These are phyloP conservation scores for Ptilonorhynchus violaceus DNA, from an alignment of 2,113 vertebrate genomes.

Conservation along the genomic window DNA sequence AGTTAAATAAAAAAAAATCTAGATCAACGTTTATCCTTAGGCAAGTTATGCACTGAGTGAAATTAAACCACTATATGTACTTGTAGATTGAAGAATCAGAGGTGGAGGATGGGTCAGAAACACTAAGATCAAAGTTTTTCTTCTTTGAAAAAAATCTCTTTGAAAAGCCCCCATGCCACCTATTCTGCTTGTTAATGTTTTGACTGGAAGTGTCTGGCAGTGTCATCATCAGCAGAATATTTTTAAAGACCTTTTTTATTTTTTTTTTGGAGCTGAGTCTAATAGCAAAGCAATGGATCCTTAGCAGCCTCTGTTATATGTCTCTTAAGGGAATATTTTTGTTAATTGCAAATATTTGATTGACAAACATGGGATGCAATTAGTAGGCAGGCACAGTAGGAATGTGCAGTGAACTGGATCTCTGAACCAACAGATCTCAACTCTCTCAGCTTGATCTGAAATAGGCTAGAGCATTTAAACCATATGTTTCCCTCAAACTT, in stretches of 20 bases:
- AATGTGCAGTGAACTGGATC: conserved; percentile 91
- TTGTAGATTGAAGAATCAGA: conserved; percentile 76
- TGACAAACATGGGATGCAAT: conserved; percentile 93
- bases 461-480: conserved; percentile 82
- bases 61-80: conserved; percentile 77
- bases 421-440: conserved; percentile 86
- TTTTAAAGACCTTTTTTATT: conserved; percentile 64
- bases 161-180: conserved; percentile 76
- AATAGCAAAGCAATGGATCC: conserved; percentile 70
- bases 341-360: conserved; percentile 92
- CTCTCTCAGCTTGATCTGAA: conserved; percentile 88
- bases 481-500: conserved; percentile 88
- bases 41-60: conserved; percentile 78
- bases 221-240: conserved; percentile 70
- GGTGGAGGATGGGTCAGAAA: conserved; percentile 80
- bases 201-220: conserved; percentile 73
- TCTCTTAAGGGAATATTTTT: conserved; percentile 87
- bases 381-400: conserved; percentile 86
- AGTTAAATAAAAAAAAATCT: conserved; percentile 76
- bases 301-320: conserved; percentile 75
- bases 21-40: conserved; percentile 81
- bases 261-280: conserved; percentile 44
- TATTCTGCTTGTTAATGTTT: conserved; percentile 80
- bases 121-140: conserved; percentile 78
- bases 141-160: conserved; percentile 78